Evolutionary conservation across 2,888 invertebrate species (phyloP), one percentile per base, ranked within the genome.

Genomic region (Aplocera efformata): DNA sequence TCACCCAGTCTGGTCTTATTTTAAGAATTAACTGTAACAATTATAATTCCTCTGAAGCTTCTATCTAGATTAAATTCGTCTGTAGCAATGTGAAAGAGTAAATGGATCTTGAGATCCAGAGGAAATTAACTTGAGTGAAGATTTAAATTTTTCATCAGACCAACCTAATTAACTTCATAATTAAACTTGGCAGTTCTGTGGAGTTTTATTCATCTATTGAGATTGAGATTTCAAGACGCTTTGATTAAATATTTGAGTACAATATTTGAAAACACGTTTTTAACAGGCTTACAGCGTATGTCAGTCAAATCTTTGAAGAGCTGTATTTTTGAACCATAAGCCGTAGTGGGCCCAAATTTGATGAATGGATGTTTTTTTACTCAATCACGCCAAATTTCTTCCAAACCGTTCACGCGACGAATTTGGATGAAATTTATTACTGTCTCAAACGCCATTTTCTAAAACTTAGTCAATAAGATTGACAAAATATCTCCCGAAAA

Each of bases 121-220:
- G 77, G 71, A 80, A 83, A 80, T 83, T 79, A 79, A 76, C 82
- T 80, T 74, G 72, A 79, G 73, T 72, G 68, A 69, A 66, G 79
- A 78, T 80, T 80, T 74, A 78, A 82, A 83, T 78, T 83, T 82
- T 83, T 85, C 81, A 82, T 83, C 78, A 75, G 74, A 80, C 80
- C 75, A 68, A 77, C 67, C 73, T 83, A 79, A 84, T 83, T 83
- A 84, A 79, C 76, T 84, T 81, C 71, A 74, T 80, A 80, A 82
- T 82, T 79, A 83, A 84, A 82, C 73, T 79, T 72, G 68, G 75
- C 64, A 75, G 72, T 74, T 73, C 69, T 52, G 63, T 61, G 56
- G 58, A 63, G 66, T 68, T 73, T 73, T 70, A 76, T 77, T 73
- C 68, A 66, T 70, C 72, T 71, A 75, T 72, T 63, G 69, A 72